Evolutionary conservation across 2,797 vertebrate genomes (phyloP), one percentile per base, ranked within the genome.

Genomic region (Catostomus latipinnis): DNA sequence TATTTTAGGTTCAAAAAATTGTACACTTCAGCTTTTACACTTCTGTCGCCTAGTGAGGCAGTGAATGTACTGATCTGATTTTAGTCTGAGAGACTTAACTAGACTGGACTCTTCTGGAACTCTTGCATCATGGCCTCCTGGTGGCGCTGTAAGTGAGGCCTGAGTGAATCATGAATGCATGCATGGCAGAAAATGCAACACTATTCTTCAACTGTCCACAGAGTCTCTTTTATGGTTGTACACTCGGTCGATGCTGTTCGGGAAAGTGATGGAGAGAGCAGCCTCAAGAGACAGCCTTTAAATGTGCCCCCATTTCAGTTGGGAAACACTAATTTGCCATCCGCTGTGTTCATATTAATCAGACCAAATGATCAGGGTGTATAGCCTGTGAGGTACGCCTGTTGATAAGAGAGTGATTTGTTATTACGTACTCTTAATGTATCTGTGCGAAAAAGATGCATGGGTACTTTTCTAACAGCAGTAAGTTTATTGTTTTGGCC

Each of bases 61-160:
- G 34, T 34, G 34, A 34, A 34, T 34, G 34, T 34, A 34, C 34
- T 34, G 34, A 11, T 54, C 8, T 54, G 8, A 45, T 34, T 54
- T 70, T 11, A 45, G 22, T 34, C 18, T 9, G 6, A 54, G n/a
- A 69, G 50, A 53, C 1, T 0, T 12, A n/a, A 22, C 13, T 43
- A 54, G 49, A n/a, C 68, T 1, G 5, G 12, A 14, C 6, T 53
- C 12, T 34, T 70, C 13, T 8, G 54, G 34, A 16, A 48, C 57
- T 18, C 14, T 6, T 48, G 43, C 54, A 48, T 71, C 54, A 9
- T 71, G 6, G 9, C 18, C 54, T 10, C 54, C 54, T 71, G 54
- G n/a, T 71, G 69, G 54, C 1, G 54, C 54, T 71, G 70, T 71
- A 14, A 58, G 6, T 71, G n/a, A 58, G 8, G 53, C 69, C 16